Conservation (phyloP, 1,140 invertebrate genomes). For the Druon quercuslanigerum region DNA sequence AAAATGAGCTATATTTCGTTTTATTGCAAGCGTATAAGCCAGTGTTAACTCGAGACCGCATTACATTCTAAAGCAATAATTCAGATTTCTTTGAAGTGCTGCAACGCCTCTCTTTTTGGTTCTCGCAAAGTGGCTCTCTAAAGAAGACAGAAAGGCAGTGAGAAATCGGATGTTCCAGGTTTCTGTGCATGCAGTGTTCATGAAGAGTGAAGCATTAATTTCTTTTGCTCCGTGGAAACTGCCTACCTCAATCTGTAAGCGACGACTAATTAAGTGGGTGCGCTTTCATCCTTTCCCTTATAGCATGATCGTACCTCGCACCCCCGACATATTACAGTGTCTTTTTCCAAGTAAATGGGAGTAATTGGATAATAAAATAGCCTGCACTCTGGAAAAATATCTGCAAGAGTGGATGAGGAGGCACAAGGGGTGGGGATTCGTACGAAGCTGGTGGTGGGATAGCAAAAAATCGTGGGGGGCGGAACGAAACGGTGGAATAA, state of each 20-base stretch:
- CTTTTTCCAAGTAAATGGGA: slow-evolving; percentile 38
- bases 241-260: slow-evolving; percentile 33
- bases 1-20: too few species aligned
- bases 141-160: neutral
- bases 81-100: neutral
- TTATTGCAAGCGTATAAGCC: too few species aligned
- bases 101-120: neutral
- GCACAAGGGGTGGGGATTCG: slow-evolving; percentile 41
- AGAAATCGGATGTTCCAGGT: slow-evolving; percentile 31
- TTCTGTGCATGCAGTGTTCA: neutral
- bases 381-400: slow-evolving; percentile 46
- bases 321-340: neutral
- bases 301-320: neutral
- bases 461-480: slow-evolving; percentile 38
- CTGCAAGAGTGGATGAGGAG: slow-evolving; percentile 34
- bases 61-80: too few species aligned
- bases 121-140: neutral
- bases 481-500: slow-evolving; percentile 52
- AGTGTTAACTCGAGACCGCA: too few species aligned
- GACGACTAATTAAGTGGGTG: slow-evolving; percentile 43
- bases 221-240: slow-evolving; percentile 32
- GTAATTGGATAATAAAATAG: slow-evolving; percentile 54
- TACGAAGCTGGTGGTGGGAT: slow-evolving; percentile 22
- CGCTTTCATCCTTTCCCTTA: slow-evolving; percentile 39
- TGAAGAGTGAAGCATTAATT: slow-evolving; percentile 20